phyloP scores from a whole-genome alignment of 2,797 vertebrate species.

The Odontamblyopus rebecca region DNA sequence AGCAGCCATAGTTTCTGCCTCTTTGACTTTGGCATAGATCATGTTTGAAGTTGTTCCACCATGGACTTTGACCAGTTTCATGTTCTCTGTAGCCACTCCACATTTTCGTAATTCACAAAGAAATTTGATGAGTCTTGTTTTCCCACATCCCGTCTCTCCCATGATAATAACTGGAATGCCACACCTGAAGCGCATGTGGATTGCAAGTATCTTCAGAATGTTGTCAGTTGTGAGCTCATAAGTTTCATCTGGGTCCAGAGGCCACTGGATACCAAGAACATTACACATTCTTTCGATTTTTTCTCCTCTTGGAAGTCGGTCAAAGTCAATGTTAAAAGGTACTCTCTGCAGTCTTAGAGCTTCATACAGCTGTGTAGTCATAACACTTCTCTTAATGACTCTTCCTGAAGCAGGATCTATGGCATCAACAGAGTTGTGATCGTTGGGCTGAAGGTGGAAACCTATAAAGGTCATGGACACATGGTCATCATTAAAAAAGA shows the following conservation, averaged over 20 bases:
- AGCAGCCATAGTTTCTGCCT: slow-evolving; percentile 80
- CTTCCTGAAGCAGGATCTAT: slow-evolving; percentile 73
- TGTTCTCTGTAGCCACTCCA: slow-evolving; percentile 77
- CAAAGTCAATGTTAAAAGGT: slow-evolving; percentile 89
- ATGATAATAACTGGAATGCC: slow-evolving; percentile 95
- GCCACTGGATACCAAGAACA: slow-evolving; percentile 86
- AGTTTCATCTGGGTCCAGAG: slow-evolving; percentile 89
- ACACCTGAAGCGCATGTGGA: slow-evolving; percentile 96
- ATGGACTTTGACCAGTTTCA: slow-evolving; percentile 95
- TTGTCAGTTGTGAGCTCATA: slow-evolving; percentile 96
- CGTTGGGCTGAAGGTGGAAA: slow-evolving; percentile 81
- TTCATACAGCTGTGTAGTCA: slow-evolving; percentile 79
- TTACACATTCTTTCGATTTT: slow-evolving; percentile 87
- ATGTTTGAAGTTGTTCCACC: slow-evolving; percentile 89
- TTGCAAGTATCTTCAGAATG: slow-evolving; percentile 91
- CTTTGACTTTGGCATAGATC: slow-evolving; percentile 83
- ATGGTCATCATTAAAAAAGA: slow-evolving; percentile 93
- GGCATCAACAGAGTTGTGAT: slow-evolving; percentile 78
- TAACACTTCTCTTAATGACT: slow-evolving; percentile 83
- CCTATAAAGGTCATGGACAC: slow-evolving; percentile 95
- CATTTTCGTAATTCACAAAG: slow-evolving; percentile 84
- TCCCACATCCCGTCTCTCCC: slow-evolving; percentile 98
- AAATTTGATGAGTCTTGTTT: slow-evolving; percentile 91
- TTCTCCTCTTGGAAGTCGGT: slow-evolving; percentile 80
- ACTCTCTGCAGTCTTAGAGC: slow-evolving; percentile 84